Base-by-base conservation (phyloP, 2,888 invertebrate species). In the Leucophora obtusa region DNA sequence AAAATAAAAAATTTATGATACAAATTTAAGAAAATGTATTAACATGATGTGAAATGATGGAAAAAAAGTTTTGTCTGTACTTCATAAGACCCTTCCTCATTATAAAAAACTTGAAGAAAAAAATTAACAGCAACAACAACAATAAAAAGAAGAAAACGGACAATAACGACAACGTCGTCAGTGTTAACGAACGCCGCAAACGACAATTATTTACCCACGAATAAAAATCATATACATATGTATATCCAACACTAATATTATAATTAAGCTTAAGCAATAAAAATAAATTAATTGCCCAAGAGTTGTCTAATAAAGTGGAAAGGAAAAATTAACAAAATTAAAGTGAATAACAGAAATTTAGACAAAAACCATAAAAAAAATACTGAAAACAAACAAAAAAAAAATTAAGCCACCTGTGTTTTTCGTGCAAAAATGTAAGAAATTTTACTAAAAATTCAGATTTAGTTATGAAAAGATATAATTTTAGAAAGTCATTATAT, bases 21-120 rank as follows among this genome's bases (percentile, higher is more conserved):
- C 10, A 15, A 47, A 28, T 9, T 38, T 54, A 21, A 53, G 11
- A 38, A 18, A 53, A 33, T 47, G 18, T 28, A 50, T 54, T 18
- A 50, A 24, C 14, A 15, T 62, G 17, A 62, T n/a, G 18, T 62
- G 47, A 15, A 47, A 10, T 38, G 50, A 47, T 9, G 38, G 5
- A 18, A 62, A 69, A 76, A 78, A 82, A 59, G 68, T 65, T 83
- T 83, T 65, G 9, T 87, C 85, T 88, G 86, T 88, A 88, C 87
- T 88, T 87, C 86, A 87, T 86, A 85, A 88, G 79, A 74, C 74
- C 58, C 63, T 68, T 54, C 58, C 56, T 74, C 68, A 33, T 77
- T 58, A 59, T 47, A 69, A 62, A 51, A 70, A 47, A 18, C 56
- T 28, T 15, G 51, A 43, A 28, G 15, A 53, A 72, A 71, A 82